These are phyloP conservation scores for Vicugna pacos DNA, from an alignment of 2,113 vertebrate species.

Conservation along the genomic window DNA sequence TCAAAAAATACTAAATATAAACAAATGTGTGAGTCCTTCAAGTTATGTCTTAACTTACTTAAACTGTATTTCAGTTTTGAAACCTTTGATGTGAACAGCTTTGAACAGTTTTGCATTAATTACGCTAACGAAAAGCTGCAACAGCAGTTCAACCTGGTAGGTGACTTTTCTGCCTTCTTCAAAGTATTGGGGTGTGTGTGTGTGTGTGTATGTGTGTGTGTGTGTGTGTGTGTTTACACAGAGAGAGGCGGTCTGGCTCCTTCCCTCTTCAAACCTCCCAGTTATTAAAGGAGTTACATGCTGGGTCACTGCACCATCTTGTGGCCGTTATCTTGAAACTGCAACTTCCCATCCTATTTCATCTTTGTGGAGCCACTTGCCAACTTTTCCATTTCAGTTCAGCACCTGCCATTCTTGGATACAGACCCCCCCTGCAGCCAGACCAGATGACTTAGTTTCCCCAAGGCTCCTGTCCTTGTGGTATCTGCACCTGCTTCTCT, in stretches of 20 bases:
- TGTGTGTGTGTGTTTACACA: neutral
- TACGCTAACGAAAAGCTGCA: slow-evolving; percentile 99
- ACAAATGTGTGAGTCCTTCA: neutral
- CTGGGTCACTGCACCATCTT: slow-evolving; percentile 6
- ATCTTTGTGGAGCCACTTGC: neutral
- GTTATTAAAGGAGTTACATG: accelerated
- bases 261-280: neutral
- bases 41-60: slow-evolving; percentile 57
- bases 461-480: neutral
- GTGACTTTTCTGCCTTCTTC: slow-evolving; percentile 54
- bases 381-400: neutral
- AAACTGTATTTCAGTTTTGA: slow-evolving; percentile 93
- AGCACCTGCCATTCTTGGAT: neutral
- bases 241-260: accelerated
- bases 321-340: neutral
- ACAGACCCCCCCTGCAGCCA: neutral
- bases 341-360: neutral
- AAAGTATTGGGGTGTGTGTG: neutral
- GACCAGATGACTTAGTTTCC: neutral
- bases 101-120: slow-evolving; percentile 99
- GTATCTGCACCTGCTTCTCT: neutral
- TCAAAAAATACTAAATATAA: neutral
- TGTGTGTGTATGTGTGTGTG: neutral
- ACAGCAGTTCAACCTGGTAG: slow-evolving; percentile 98
- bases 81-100: slow-evolving; percentile 98